Evolutionary conservation across 1,140 invertebrate genomes (phyloP).

Genomic region (Panagrolaimus sp.): DNA sequence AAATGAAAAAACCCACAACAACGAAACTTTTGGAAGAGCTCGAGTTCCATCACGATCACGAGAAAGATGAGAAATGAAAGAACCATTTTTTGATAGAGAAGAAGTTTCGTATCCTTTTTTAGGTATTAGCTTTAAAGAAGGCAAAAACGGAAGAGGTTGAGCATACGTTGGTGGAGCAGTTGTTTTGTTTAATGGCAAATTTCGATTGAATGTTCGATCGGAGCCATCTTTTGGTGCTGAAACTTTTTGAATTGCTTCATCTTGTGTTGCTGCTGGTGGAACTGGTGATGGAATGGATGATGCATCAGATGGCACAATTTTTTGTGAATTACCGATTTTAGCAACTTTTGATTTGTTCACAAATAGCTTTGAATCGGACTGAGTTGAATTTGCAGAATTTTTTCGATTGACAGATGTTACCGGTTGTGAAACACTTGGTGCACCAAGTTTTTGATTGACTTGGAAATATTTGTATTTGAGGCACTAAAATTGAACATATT

Average conservation of each 20-base stretch:
- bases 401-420: conserved; percentile 41
- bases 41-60: neutral
- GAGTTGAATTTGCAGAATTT: conserved; percentile 30
- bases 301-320: neutral
- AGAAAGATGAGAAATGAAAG: neutral
- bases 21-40: conserved; percentile 6
- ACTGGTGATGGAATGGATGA: neutral
- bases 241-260: neutral
- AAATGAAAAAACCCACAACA: conserved; percentile 6
- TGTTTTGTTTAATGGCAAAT: conserved; percentile 42
- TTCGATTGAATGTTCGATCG: conserved; percentile 36
- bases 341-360: conserved; percentile 32
- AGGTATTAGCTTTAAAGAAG: neutral
- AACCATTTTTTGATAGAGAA: neutral
- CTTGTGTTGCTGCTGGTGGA: neutral
- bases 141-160: conserved; percentile 2
- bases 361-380: conserved; percentile 53
- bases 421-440: conserved; percentile 41
- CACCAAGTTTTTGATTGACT: conserved; percentile 64
- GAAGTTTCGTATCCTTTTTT: conserved; percentile 1
- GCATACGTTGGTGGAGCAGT: conserved; percentile 21
- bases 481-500: conserved; percentile 46
- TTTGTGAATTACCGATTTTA: neutral
- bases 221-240: conserved; percentile 37
- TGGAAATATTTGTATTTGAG: conserved; percentile 73